A percentile compares a stretch with the other conserved stretches of the same genome.
phyloP scores from a whole-genome alignment of 1,140 invertebrate species.

The Arion vulgaris region DNA sequence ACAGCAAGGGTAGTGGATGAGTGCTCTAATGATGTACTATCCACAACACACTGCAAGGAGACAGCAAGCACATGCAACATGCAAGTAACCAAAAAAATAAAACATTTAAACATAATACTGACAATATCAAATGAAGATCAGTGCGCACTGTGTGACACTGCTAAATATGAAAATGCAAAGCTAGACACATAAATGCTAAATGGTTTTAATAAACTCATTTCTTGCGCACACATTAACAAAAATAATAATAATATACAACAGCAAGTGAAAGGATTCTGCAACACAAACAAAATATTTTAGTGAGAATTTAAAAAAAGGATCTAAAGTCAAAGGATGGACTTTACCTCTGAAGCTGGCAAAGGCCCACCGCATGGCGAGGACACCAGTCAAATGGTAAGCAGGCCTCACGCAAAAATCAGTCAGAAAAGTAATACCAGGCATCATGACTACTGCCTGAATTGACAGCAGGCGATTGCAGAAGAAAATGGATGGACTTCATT shows the following conservation, averaged over 20 bases:
- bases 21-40: constrained; percentile 21
- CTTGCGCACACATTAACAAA: background rate
- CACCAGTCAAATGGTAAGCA: no score
- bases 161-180: background rate
- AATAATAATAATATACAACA: background rate
- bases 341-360: no score
- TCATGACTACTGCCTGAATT: no score
- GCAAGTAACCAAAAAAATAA: constrained; percentile 27
- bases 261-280: background rate
- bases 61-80: constrained; percentile 44
- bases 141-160: background rate
- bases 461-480: no score
- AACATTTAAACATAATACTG: background rate
- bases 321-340: no score
- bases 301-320: no score
- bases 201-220: background rate
- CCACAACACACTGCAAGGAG: constrained; percentile 38
- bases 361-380: no score
- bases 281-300: background rate
- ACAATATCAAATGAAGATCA: background rate
- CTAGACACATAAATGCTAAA: background rate
- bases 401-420: no score
- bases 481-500: no score
- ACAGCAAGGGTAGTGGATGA: background rate
- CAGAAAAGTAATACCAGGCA: no score